phyloP scores from a whole-genome alignment of 2,113 vertebrate species.

The Bos taurus region ARS-UCD2.0 NC_037334.1:40964501-40965000 shows the following conservation, averaged over 20 bases:
- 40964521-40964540: neutral
- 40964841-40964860: neutral
- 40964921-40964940: accelerated
- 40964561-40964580: neutral
- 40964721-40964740: neutral
- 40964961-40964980: neutral
- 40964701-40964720: neutral
- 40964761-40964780: neutral
- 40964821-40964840: neutral
- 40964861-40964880: neutral
- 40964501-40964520: neutral
- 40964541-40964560: neutral
- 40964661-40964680: neutral
- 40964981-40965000: neutral
- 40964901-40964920: neutral
- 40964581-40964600: neutral
- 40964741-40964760: neutral
- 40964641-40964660: neutral
- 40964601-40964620: neutral
- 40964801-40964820: neutral
- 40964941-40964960: neutral
- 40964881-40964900: neutral
- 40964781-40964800: neutral
- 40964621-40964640: neutral
- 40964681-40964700: neutral